Base-by-base conservation (phyloP, 2,797 vertebrate genomes). In the Botia almorhae region DNA sequence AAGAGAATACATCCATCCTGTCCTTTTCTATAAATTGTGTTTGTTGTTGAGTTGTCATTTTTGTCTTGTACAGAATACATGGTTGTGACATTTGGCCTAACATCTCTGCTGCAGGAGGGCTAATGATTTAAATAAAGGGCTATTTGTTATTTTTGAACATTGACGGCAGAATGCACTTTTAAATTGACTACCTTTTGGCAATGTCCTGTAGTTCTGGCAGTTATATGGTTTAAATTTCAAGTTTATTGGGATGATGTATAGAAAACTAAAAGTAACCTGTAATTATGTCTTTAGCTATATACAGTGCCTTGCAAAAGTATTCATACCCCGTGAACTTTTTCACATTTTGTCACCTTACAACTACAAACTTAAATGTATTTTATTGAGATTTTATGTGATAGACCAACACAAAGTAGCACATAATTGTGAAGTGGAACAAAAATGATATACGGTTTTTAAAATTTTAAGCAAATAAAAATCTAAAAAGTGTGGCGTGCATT, bases 1-100 rank as follows among this genome's bases (percentile, higher is more conserved):
- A 87, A 92, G 94, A 91, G 92, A 90, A 94, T 93, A 94, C 93
- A 95, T 93, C 92, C 86, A 89, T 81, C 88, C 90, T 92, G 92
- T 93, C 91, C 90, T 94, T 93, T 94, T 94, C 91, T 90, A 92
- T 93, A 93, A 93, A 93, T 93, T 90, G 90, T 19, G 16, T 69
- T 77, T 77, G 53, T 10, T 2, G 51, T 58, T 48, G 60, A 64
- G 63, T 26, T 74, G 60, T 55, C 7, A 90, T 90, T 90, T 82
- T 78, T 87, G 16, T 74, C 51, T 78, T 21, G 36, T 87, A 87
- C 85, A 90, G 82, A 86, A 88, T 87, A 82, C 70, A 85, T 87
- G 87, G 90, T 86, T 90, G 91, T 84, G 85, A 89, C 33, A 71
- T 87, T 86, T 88, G 87, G 86, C 82, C 86, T 33, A 76, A 74